These are phyloP conservation scores for Corythoichthys intestinalis DNA, from an alignment of 2,113 vertebrate species.

Conservation along the genomic window DNA sequence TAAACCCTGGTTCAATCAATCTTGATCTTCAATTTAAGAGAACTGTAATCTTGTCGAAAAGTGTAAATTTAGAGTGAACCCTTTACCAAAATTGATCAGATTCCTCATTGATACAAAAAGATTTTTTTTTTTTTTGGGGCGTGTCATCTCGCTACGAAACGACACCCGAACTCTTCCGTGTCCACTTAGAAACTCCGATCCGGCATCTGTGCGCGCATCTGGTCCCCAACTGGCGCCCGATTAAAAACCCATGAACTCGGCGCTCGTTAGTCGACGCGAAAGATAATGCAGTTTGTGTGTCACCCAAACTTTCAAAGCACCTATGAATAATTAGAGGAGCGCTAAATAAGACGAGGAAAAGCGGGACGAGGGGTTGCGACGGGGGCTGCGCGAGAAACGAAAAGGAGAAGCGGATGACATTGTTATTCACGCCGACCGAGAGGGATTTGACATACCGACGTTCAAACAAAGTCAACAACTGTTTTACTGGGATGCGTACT, in stretches of 20 bases:
- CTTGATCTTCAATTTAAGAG: neutral
- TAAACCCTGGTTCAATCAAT: no score
- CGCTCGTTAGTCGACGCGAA: constrained; percentile 68
- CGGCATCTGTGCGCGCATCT: constrained; percentile 64
- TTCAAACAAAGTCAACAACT: constrained; percentile 91
- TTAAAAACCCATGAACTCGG: constrained; percentile 74
- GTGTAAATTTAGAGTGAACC: no score
- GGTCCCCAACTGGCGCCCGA: constrained; percentile 63
- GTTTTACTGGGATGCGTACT: constrained; percentile 86
- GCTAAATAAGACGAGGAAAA: constrained; percentile 19
- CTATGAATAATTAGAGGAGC: constrained; percentile 83
- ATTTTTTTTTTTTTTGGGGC: no score
- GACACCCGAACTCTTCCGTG: neutral
- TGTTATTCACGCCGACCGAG: constrained; percentile 84
- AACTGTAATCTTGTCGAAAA: no score
- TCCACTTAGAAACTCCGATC: constrained; percentile 27
- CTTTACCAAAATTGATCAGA: no score
- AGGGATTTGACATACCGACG: constrained; percentile 69
- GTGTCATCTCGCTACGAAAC: no score
- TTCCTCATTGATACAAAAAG: no score
- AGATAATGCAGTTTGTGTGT: constrained; percentile 80
- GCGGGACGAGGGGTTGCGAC: constrained; percentile 7
- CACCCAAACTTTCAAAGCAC: constrained; percentile 79
- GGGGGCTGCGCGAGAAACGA: neutral
- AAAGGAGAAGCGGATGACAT: constrained; percentile 66